Percentiles rank a stretch among this genome's conserved stretches.
These are phyloP conservation scores for Echinometra lucunter DNA, from an alignment of 53 echinoderm and acorn worm genomes.

Conservation along the genomic window DNA sequence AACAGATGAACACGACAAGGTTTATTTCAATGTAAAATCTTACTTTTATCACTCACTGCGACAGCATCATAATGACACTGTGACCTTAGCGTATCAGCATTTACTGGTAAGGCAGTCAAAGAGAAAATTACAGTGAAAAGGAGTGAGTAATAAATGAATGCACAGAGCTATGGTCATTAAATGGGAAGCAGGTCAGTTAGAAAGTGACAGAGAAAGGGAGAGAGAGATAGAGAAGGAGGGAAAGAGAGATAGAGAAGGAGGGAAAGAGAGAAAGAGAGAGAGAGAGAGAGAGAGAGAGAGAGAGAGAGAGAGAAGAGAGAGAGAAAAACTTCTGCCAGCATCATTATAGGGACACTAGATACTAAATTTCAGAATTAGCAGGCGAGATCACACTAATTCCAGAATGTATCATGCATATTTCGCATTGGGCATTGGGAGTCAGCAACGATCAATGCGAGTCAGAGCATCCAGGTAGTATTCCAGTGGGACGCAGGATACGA, in stretches of 20 bases:
- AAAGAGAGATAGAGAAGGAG: neutral
- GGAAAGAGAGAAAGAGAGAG: neutral
- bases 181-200: neutral
- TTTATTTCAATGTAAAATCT: neutral
- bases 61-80: neutral
- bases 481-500: constrained; percentile 17
- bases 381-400: neutral
- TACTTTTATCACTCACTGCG: neutral
- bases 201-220: neutral
- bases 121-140: neutral
- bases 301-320: neutral
- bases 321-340: neutral
- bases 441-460: constrained; percentile 43
- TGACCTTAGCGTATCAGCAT: constrained; percentile 27
- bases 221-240: neutral
- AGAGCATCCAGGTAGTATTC: constrained; percentile 29
- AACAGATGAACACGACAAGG: neutral
- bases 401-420: neutral
- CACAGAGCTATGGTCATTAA: no score
- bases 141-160: neutral
- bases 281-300: neutral
- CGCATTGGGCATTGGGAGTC: neutral
- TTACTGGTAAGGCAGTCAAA: neutral
- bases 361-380: neutral
- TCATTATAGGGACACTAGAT: constrained; percentile 32